These are phyloP conservation scores for Orestias chungarensis DNA, from an alignment of 2,797 vertebrate genomes.

Conservation along the genomic window DNA sequence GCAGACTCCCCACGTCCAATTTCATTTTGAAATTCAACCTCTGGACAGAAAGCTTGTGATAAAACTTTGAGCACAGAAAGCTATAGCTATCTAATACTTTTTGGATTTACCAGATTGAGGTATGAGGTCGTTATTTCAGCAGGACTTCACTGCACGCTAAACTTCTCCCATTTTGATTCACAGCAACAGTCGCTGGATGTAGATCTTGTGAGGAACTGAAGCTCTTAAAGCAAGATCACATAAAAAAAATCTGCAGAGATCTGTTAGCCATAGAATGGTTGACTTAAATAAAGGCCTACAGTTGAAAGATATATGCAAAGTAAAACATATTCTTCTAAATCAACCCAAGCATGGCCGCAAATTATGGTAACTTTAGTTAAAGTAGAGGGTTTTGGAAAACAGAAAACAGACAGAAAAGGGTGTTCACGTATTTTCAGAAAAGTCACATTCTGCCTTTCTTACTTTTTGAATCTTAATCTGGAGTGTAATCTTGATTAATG, in stretches of 20 bases:
- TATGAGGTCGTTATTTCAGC: too few species aligned
- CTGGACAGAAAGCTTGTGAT: neutral
- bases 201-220: neutral
- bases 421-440: too few species aligned
- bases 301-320: too few species aligned
- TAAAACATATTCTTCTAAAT: too few species aligned
- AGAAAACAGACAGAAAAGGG: too few species aligned
- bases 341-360: too few species aligned
- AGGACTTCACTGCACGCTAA: neutral
- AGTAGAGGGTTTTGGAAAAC: too few species aligned
- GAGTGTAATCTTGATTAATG: too few species aligned
- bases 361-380: too few species aligned
- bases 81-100: neutral
- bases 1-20: neutral
- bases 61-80: neutral
- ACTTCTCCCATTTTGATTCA: neutral
- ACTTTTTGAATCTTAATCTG: too few species aligned
- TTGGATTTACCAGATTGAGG: neutral
- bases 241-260: neutral
- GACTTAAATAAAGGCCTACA: neutral
- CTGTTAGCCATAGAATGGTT: neutral
- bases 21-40: constrained; percentile 3
- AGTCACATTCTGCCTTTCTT: too few species aligned
- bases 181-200: too few species aligned
- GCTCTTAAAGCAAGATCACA: neutral